phyloP scores from a whole-genome alignment of 2,797 vertebrate species.

The Anisognathus igniventris region DNA sequence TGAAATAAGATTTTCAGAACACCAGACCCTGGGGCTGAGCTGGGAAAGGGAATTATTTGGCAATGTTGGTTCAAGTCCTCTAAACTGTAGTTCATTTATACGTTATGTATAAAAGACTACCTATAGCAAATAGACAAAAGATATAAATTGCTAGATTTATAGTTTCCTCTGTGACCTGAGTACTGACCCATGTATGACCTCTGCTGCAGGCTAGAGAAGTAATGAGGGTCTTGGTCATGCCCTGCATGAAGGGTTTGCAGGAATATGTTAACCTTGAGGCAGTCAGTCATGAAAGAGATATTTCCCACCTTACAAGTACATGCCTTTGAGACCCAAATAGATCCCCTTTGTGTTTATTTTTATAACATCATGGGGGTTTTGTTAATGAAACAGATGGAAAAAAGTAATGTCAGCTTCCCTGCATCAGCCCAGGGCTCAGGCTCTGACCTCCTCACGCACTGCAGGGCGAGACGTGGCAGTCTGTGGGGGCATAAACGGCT shows the following conservation, averaged over 20 bases:
- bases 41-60: neutral
- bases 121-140: neutral
- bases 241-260: neutral
- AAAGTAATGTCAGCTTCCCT: neutral
- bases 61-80: neutral
- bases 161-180: neutral
- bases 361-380: rapidly evolving
- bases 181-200: neutral
- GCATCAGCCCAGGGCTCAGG: neutral
- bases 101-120: neutral
- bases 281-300: neutral
- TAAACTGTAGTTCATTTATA: neutral
- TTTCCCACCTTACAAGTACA: neutral
- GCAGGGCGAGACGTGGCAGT: neutral
- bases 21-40: neutral
- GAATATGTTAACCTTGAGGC: neutral
- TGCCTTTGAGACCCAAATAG: neutral
- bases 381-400: neutral
- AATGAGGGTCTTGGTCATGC: neutral
- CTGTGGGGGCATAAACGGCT: neutral
- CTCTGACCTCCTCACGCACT: neutral
- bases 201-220: neutral
- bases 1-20: neutral
- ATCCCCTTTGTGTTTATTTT: neutral
- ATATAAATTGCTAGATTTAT: neutral